Conservation (phyloP, 2,888 invertebrate species). For the Hirtodrosophila confusa region DNA sequence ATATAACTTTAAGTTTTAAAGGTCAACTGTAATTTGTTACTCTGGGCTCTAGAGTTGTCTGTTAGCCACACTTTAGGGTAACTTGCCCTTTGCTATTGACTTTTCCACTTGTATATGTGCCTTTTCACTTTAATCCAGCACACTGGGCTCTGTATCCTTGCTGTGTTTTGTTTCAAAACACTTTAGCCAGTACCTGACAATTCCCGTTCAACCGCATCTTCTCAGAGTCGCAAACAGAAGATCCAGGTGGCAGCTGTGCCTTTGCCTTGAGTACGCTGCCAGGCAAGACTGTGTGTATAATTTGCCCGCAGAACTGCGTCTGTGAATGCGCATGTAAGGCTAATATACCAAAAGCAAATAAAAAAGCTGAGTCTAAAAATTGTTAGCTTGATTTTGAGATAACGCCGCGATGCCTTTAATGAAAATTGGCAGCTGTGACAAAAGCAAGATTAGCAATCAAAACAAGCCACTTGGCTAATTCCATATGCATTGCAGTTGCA, state of each 20-base stretch:
- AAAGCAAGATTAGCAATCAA: constrained; percentile 40
- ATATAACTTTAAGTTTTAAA: neutral
- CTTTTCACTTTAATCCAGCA: constrained; percentile 38
- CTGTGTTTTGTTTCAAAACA: constrained; percentile 27
- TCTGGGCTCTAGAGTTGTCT: neutral
- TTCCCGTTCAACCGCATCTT: constrained; percentile 20
- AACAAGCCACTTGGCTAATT: constrained; percentile 27
- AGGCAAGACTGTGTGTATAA: constrained; percentile 13
- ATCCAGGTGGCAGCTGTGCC: constrained; percentile 32
- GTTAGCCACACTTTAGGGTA: constrained; percentile 3
- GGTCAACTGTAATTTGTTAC: neutral
- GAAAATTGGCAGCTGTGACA: constrained; percentile 48
- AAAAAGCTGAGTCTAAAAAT: neutral
- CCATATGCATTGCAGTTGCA: constrained; percentile 1
- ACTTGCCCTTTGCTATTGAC: constrained; percentile 27
- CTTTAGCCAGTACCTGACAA: constrained; percentile 10
- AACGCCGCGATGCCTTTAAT: constrained; percentile 32
- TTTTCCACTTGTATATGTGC: constrained; percentile 40
- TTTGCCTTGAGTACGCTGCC: constrained; percentile 33
- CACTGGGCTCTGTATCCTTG: constrained; percentile 13
- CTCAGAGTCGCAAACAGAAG: constrained; percentile 46
- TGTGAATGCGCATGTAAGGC: constrained; percentile 4
- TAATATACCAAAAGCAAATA: constrained; percentile 17
- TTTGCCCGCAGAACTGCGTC: neutral
- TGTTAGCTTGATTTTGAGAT: neutral